These are phyloP conservation scores for Vandiemenella viatica DNA, from an alignment of 2,888 invertebrate species.

Conservation along the genomic window DNA sequence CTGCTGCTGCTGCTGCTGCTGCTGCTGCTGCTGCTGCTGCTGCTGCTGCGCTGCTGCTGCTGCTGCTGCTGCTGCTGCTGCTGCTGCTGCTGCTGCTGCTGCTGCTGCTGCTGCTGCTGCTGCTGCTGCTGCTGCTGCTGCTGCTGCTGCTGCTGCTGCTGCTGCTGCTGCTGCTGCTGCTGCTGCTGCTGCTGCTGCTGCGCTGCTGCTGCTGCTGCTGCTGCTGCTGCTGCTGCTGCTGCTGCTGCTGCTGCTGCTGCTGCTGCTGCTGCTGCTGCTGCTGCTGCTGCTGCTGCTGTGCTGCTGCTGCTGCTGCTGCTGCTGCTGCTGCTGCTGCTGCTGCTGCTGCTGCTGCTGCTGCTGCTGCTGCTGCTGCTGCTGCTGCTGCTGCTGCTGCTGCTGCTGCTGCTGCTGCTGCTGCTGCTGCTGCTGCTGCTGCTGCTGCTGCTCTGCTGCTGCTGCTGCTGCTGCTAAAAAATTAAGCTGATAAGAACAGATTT, in stretches of 20 bases:
- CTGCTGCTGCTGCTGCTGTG: no score
- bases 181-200: no score
- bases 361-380: slow-evolving; percentile 5
- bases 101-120: slow-evolving; percentile 1
- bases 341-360: slow-evolving; percentile 5
- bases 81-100: slow-evolving; percentile 36
- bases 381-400: slow-evolving; percentile 1
- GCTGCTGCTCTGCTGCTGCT: no score
- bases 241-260: neutral
- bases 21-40: slow-evolving; percentile 16
- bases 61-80: slow-evolving; percentile 29
- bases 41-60: no score
- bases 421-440: neutral
- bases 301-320: slow-evolving; percentile 4
- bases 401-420: neutral
- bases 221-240: slow-evolving; percentile 19
- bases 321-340: slow-evolving; percentile 5
- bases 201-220: slow-evolving; percentile 9
- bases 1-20: slow-evolving; percentile 21
- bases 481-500: no score
- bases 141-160: neutral
- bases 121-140: slow-evolving; percentile 2
- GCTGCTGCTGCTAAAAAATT: no score
- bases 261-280: slow-evolving; percentile 1
- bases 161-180: slow-evolving; percentile 9